Evolutionary conservation across 2,888 invertebrate genomes (phyloP).

Genomic region (Orchesellides sinensis): DNA sequence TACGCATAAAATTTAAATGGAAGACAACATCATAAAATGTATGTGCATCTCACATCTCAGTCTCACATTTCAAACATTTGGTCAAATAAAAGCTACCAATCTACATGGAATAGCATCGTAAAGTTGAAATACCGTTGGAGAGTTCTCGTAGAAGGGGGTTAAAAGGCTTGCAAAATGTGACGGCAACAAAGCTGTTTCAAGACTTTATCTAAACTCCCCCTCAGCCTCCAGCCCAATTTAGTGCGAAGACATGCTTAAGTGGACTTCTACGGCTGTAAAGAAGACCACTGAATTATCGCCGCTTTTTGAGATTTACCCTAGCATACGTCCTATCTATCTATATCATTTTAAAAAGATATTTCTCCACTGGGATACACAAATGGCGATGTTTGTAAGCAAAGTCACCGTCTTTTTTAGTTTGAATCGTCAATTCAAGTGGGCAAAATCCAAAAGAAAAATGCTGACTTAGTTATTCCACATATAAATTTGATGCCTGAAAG

Average conservation of each 20-base stretch:
- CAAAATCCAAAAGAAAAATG: conserved; percentile 43
- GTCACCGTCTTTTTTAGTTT: not conserved
- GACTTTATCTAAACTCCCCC: no score
- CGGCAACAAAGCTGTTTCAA: no score
- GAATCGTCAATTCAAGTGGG: conserved; percentile 35
- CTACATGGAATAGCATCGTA: no score
- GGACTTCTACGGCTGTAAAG: conserved; percentile 13
- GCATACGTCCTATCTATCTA: conserved; percentile 10
- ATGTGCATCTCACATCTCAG: no score
- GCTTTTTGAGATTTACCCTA: conserved; percentile 10
- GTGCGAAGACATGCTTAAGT: conserved; percentile 7
- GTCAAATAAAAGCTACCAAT: no score
- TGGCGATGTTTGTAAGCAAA: conserved; percentile 1
- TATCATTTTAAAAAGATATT: conserved; percentile 1
- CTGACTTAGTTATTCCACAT: conserved; percentile 34
- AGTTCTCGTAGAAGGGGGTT: not conserved
- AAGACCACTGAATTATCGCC: conserved; percentile 23
- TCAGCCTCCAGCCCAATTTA: not conserved
- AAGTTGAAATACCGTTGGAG: no score
- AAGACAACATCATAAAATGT: no score
- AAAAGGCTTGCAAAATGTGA: conserved; percentile 1
- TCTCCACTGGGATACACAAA: not conserved
- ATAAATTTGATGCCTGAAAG: conserved; percentile 50
- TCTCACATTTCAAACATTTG: no score
- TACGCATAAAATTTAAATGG: no score